Conservation (phyloP, 2,113 vertebrate genomes). For the Forbesichthys agassizii region DNA sequence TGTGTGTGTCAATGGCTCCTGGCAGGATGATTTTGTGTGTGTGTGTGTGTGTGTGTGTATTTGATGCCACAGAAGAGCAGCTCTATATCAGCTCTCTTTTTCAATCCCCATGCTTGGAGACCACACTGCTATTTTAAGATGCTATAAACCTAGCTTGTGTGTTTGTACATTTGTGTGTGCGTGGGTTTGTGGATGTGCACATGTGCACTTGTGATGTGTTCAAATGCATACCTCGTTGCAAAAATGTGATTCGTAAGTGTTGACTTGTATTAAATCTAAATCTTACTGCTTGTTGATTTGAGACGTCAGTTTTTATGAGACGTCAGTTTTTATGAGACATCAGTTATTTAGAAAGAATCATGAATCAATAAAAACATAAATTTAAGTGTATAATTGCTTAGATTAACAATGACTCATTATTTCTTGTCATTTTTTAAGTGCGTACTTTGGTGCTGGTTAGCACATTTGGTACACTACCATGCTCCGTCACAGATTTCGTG, state of each 20-base stretch:
- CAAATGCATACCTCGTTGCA: not conserved
- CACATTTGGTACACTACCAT: not conserved
- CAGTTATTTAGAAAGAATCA: no score
- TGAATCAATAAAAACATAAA: no score
- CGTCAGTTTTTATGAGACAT: no score
- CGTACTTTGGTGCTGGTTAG: not conserved
- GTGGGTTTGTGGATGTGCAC: slow-evolving; percentile 1
- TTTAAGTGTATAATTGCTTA: not conserved
- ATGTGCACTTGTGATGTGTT: not conserved
- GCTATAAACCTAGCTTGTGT: slow-evolving; percentile 62
- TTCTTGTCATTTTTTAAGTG: not conserved
- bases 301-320: no score
- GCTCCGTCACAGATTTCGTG: not conserved
- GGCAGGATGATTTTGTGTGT: slow-evolving; percentile 4
- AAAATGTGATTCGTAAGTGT: not conserved
- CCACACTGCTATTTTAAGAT: slow-evolving; percentile 73
- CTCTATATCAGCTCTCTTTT: slow-evolving; percentile 60
- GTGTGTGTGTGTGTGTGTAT: slow-evolving; percentile 40
- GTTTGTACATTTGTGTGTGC: slow-evolving; percentile 26
- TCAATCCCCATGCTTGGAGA: slow-evolving; percentile 65
- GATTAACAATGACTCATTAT: no score
- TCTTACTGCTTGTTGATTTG: no score
- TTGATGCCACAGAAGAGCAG: slow-evolving; percentile 58
- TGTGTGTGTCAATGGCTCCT: slow-evolving; percentile 3
- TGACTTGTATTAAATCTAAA: not conserved